Evolutionary conservation across 2,888 invertebrate genomes (phyloP).

Genomic region (Craniophora ligustri): DNA sequence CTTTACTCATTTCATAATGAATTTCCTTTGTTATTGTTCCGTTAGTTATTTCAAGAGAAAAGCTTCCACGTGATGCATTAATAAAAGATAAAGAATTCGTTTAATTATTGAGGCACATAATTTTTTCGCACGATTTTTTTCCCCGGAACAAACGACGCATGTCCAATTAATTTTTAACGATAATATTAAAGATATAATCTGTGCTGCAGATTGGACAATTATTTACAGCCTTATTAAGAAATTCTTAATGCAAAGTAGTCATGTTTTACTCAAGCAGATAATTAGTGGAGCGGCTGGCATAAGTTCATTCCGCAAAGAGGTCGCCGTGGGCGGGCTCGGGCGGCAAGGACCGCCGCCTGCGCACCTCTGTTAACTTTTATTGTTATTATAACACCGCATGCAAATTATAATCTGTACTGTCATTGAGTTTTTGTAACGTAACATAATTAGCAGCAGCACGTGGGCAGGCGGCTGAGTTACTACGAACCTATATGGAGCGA

Average conservation of each 20-base stretch:
- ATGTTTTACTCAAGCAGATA: conserved; percentile 46
- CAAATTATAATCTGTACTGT: conserved; percentile 72
- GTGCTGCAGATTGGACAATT: conserved; percentile 26
- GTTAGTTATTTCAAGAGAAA: conserved; percentile 6
- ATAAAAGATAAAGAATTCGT: conserved; percentile 17
- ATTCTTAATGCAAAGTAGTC: conserved; percentile 50
- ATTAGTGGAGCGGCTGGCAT: conserved; percentile 42
- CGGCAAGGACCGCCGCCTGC: conserved; percentile 62
- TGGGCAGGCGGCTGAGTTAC: conserved; percentile 60
- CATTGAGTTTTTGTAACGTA: conserved; percentile 76
- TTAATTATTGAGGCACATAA: conserved; percentile 9
- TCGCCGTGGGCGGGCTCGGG: conserved; percentile 57
- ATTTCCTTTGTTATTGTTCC: neutral
- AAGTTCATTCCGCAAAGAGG: conserved; percentile 44
- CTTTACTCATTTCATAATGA: neutral
- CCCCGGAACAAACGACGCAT: conserved; percentile 10
- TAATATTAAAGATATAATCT: conserved; percentile 31
- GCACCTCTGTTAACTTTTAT: conserved; percentile 55
- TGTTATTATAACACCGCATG: conserved; percentile 71
- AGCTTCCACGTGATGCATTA: conserved; percentile 12
- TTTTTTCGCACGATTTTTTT: conserved; percentile 8
- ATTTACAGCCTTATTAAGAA: conserved; percentile 39
- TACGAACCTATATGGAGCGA: conserved; percentile 45
- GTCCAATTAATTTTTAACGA: conserved; percentile 23
- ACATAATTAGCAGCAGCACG: conserved; percentile 61